A percentile compares a stretch with the other conserved stretches of the same genome.
These are phyloP conservation scores for Chlorocebus sabaeus DNA, from an alignment of 2,113 vertebrate species.

Conservation along the genomic window DNA sequence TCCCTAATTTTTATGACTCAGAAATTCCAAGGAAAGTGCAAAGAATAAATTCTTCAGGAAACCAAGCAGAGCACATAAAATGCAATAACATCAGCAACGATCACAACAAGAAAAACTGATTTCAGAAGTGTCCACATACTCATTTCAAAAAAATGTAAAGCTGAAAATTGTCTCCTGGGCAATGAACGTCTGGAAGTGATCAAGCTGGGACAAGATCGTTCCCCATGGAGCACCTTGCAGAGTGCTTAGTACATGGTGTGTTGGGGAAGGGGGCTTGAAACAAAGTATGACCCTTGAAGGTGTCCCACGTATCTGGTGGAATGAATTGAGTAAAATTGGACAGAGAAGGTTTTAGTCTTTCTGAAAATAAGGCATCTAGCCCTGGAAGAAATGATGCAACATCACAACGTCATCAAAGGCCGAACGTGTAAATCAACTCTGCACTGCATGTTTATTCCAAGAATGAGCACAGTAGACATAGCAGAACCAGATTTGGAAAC, in stretches of 20 bases:
- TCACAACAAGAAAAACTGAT: background rate
- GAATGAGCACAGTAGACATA: background rate
- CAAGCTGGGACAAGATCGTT: background rate
- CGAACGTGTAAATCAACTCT: background rate
- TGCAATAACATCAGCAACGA: background rate
- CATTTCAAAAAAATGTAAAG: background rate
- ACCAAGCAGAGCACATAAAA: background rate
- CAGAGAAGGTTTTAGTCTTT: background rate
- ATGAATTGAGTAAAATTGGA: too few relatives aligned
- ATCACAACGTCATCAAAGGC: background rate
- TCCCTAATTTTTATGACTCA: background rate
- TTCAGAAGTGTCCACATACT: background rate
- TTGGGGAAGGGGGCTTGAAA: background rate
- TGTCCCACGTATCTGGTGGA: background rate
- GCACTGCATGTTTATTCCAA: background rate
- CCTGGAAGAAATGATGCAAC: background rate
- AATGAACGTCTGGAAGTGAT: background rate
- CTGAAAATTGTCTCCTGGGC: background rate
- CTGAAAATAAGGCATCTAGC: background rate
- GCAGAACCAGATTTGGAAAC: slow-evolving; percentile 47
- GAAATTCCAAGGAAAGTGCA: background rate
- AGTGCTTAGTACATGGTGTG: accelerated
- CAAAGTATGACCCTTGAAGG: accelerated
- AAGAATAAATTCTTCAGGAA: background rate
- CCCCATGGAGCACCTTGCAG: background rate